These are phyloP conservation scores for Falco cherrug DNA, from an alignment of 2,797 vertebrate species.

Conservation along the genomic window DNA sequence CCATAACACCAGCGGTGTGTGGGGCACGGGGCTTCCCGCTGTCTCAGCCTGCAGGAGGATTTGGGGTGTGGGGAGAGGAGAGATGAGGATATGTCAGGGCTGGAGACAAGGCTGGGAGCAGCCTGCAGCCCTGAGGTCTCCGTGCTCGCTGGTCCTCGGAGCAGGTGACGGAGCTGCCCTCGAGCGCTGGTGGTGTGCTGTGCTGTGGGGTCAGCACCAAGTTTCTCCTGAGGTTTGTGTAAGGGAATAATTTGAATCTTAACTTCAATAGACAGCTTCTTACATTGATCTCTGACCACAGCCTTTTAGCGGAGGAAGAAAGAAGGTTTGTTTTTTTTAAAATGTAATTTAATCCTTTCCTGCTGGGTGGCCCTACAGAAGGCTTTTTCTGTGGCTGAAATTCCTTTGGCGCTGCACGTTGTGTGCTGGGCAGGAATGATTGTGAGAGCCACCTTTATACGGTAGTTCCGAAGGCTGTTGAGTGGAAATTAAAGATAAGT, in stretches of 20 bases:
- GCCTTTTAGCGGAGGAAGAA: not conserved
- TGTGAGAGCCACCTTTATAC: not conserved
- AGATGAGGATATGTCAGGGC: rapidly evolving
- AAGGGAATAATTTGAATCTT: not conserved
- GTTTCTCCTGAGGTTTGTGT: not conserved
- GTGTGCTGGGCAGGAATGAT: not conserved
- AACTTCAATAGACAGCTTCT: not conserved
- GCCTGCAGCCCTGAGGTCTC: not conserved
- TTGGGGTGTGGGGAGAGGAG: not conserved
- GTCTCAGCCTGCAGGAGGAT: not conserved
- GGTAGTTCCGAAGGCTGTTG: not conserved
- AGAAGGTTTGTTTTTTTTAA: not conserved
- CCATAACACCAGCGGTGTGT: rapidly evolving
- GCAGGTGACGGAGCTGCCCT: not conserved
- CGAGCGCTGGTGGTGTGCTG: rapidly evolving
- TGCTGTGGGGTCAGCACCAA: not conserved
- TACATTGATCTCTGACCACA: constrained; percentile 11
- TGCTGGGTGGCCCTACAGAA: constrained; percentile 34
- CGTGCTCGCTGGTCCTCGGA: not conserved
- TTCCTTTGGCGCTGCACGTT: not conserved
- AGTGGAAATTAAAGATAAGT: constrained; percentile 49
- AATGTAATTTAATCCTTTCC: constrained; percentile 32
- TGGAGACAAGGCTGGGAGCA: not conserved
- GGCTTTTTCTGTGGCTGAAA: not conserved
- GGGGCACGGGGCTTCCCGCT: not conserved